Conservation (phyloP, 2,888 invertebrate species). For the Amiota minor region DNA sequence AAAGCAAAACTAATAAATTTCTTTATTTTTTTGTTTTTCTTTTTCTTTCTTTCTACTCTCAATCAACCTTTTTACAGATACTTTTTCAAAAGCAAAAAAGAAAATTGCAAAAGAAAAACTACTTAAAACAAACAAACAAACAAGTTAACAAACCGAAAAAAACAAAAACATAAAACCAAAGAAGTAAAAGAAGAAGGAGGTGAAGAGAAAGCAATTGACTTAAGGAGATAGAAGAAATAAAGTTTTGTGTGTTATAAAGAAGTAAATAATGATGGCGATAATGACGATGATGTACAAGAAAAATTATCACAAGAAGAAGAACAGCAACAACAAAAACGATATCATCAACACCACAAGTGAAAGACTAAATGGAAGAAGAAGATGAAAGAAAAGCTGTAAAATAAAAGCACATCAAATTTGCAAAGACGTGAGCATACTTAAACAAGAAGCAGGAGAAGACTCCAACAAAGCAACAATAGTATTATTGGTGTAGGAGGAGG, state of each 20-base stretch:
- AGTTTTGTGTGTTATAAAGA: constrained; percentile 24
- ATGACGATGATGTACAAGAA: constrained; percentile 31
- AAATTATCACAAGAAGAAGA: not conserved
- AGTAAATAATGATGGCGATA: constrained; percentile 35
- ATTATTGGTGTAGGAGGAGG: too few species aligned
- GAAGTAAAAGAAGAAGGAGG: not conserved
- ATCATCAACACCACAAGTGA: not conserved
- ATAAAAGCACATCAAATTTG: too few species aligned
- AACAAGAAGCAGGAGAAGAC: not conserved
- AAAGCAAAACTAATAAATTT: constrained; percentile 65
- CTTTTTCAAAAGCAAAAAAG: constrained; percentile 29
- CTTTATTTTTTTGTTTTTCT: constrained; percentile 55
- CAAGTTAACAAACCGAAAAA: not conserved
- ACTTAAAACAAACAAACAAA: not conserved
- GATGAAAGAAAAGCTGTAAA: too few species aligned
- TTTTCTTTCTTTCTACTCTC: constrained; percentile 34
- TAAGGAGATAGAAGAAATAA: too few species aligned
- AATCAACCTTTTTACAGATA: constrained; percentile 60
- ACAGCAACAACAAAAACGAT: not conserved
- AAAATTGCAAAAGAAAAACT: constrained; percentile 17
- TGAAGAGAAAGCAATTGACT: too few species aligned
- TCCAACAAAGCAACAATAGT: too few species aligned
- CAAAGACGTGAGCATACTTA: too few species aligned
- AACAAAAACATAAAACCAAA: not conserved
- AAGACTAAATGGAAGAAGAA: too few species aligned